phyloP scores from a whole-genome alignment of 2,797 vertebrate species.

The Hybognathus amarus region DNA sequence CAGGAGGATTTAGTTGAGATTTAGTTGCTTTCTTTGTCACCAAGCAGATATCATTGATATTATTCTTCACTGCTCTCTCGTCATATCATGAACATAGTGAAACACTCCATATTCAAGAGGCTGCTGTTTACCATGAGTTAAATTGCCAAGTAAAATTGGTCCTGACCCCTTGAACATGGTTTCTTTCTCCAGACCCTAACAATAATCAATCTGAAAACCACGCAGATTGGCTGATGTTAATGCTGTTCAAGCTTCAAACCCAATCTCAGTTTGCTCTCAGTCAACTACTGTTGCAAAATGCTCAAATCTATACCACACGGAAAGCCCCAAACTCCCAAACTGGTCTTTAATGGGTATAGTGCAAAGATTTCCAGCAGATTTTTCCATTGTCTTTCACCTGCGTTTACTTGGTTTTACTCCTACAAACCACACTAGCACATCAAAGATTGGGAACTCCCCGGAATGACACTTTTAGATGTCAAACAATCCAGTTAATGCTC shows the following conservation, averaged over 20 bases:
- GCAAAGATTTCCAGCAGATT: slow-evolving; percentile 4
- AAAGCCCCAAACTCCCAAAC: neutral
- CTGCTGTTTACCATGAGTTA: neutral
- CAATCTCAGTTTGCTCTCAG: neutral
- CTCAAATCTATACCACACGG: neutral
- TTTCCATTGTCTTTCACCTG: slow-evolving; percentile 9
- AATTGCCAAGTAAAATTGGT: neutral
- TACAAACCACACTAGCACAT: slow-evolving; percentile 29
- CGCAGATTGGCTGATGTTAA: neutral
- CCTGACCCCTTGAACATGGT: neutral
- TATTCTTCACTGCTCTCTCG: neutral
- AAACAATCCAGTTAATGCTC: neutral
- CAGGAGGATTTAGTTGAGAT: neutral
- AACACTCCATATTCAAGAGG: neutral
- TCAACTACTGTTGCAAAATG: neutral
- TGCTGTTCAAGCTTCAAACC: neutral
- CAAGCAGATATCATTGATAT: slow-evolving; percentile 46
- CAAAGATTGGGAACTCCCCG: slow-evolving; percentile 30
- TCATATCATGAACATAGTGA: no score
- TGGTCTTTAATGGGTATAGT: slow-evolving; percentile 10
- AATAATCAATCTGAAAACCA: no score
- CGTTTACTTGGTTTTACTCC: neutral
- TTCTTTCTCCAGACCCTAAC: neutral
- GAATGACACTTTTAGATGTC: neutral
- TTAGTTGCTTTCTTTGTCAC: slow-evolving; percentile 65